Evolutionary conservation across 1,140 invertebrate genomes (phyloP), one percentile per base, ranked within the genome.

Genomic region (Thaumatotibia leucotreta): DNA sequence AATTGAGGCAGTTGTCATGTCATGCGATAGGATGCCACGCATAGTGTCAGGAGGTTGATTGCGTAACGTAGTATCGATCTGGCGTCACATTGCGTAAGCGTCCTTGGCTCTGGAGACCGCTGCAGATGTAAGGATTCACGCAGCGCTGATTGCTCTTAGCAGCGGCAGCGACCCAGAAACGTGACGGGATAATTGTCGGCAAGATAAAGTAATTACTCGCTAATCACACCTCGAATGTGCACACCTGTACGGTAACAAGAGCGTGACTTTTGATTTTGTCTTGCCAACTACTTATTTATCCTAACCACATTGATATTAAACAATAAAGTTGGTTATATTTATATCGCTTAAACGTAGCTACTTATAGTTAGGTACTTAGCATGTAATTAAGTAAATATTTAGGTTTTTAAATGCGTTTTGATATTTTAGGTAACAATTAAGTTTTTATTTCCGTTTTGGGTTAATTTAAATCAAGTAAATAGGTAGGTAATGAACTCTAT

Each of bases 81-180:
- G 69, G 31, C 39, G 33, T 71, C 75, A 74, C 65, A 70, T 82
- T 80, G 74, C 73, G 80, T 82, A 79, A 79, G 73, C 67, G 72
- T 63, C 76, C 74, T 76, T 71, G 65, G 63, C 33, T 52, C 65
- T 68, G 70, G 65, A 54, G 73, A 65, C 14, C 33, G 61, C 61
- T 74, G 82, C 82, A 85, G 61, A 70, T 82, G 61, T 87, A 77
- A 74, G 84, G 84, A 82, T 87, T 87, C 83, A 23, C 66, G 49
- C 73, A 79, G 70, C 68, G 63, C 58, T 32, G 35, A 68, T 64
- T 54, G 62, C 23, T 68, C 32, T 58, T 14, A 58, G 14, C n/a
- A 17, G n/a, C n/a, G n/a, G n/a, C n/a, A n/a, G 35, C n/a, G 35
- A 39, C 49, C 17, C 20, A 33, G 35, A 5, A 39, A 50, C 23